Conservation (phyloP, 2,888 invertebrate genomes). For the Chrysotoxum bicinctum region DNA sequence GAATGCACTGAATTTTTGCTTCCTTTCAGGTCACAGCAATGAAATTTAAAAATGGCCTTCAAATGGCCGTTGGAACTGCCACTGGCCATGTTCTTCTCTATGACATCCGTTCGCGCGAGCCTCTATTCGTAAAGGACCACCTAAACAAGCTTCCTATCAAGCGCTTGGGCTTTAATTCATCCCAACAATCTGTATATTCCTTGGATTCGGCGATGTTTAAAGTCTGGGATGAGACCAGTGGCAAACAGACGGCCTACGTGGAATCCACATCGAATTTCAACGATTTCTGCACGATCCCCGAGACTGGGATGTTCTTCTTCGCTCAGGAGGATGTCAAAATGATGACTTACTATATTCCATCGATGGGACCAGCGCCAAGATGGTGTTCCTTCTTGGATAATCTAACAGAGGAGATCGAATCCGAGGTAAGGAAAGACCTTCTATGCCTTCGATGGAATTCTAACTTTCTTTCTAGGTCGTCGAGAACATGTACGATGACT, state of each 20-base stretch:
- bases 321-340: constrained; percentile 98
- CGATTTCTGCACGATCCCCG: constrained; percentile 94
- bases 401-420: constrained; percentile 98
- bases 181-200: constrained; percentile 91
- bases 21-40: constrained; percentile 86
- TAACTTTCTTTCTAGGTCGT: constrained; percentile 79
- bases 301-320: constrained; percentile 94
- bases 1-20: neutral
- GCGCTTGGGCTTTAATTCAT: constrained; percentile 91
- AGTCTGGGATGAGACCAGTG: constrained; percentile 94
- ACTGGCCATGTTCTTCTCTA: constrained; percentile 97
- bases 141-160: constrained; percentile 96
- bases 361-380: constrained; percentile 93
- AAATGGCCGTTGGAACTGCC: constrained; percentile 94
- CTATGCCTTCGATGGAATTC: constrained; percentile 78
- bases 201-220: constrained; percentile 94
- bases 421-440: constrained; percentile 82
- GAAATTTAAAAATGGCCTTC: constrained; percentile 88
- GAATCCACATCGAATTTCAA: constrained; percentile 94
- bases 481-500: constrained; percentile 97
- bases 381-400: constrained; percentile 99
- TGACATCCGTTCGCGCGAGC: constrained; percentile 95
- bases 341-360: constrained; percentile 96
- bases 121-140: constrained; percentile 95
- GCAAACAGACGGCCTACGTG: constrained; percentile 96